Evolutionary conservation across 2,797 vertebrate genomes (phyloP).

Genomic region (Botia kubotai): DNA sequence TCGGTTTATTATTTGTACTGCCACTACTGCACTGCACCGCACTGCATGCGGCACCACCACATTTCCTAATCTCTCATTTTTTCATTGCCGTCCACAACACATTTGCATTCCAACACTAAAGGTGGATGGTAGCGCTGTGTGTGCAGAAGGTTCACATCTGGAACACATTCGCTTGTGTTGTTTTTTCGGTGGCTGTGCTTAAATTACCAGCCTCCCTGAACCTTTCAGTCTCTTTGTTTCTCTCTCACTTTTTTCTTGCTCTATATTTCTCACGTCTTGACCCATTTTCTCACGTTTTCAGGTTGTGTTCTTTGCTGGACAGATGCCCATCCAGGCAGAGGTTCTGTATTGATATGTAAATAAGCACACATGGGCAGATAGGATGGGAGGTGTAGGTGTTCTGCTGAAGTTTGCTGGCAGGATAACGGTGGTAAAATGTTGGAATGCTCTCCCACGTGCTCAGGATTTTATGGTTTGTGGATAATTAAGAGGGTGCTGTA

Average conservation of each 20-base stretch:
- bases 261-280: neutral
- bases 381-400: constrained; percentile 61
- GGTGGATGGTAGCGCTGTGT: neutral
- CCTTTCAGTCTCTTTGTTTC: constrained; percentile 8
- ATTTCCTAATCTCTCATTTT: constrained; percentile 31
- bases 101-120: constrained; percentile 44
- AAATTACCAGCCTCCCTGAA: constrained; percentile 44
- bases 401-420: constrained; percentile 67
- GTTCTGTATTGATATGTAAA: neutral
- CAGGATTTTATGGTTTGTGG: constrained; percentile 66
- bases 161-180: constrained; percentile 57
- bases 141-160: constrained; percentile 52
- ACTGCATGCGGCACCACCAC: constrained; percentile 7
- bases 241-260: constrained; percentile 60
- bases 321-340: neutral
- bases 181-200: constrained; percentile 60
- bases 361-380: neutral
- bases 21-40: too few species aligned
- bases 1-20: constrained; percentile 49
- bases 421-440: constrained; percentile 71
- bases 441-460: constrained; percentile 45
- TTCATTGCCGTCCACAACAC: constrained; percentile 49
- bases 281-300: neutral
- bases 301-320: neutral
- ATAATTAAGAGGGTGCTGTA: constrained; percentile 73